phyloP scores from a whole-genome alignment of 1,140 invertebrate species.

The Cyphomyrmex costatus region DNA sequence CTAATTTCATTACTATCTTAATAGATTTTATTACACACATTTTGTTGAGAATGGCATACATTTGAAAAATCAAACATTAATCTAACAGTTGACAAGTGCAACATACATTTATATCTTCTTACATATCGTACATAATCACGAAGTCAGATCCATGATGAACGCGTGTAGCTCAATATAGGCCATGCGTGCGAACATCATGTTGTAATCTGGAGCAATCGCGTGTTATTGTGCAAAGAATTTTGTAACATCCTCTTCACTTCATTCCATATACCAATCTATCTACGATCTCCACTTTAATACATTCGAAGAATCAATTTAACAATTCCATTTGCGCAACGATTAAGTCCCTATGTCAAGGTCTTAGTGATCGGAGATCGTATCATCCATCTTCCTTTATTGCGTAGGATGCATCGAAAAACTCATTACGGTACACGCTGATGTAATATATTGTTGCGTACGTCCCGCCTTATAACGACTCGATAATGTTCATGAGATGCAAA shows the following conservation, averaged over 20 bases:
- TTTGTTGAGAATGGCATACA: background rate
- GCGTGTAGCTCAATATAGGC: background rate
- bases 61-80: background rate
- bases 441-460: slow-evolving; percentile 54
- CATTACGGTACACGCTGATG: slow-evolving; percentile 56
- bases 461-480: slow-evolving; percentile 57
- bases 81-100: background rate
- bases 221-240: slow-evolving; percentile 28
- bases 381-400: slow-evolving; percentile 66
- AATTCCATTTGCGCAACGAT: slow-evolving; percentile 60
- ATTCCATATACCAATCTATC: background rate
- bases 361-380: slow-evolving; percentile 33
- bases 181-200: slow-evolving; percentile 3
- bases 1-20: slow-evolving; percentile 3
- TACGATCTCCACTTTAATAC: slow-evolving; percentile 2
- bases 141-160: slow-evolving; percentile 17
- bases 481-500: slow-evolving; percentile 61
- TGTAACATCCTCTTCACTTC: slow-evolving; percentile 37
- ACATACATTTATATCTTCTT: background rate
- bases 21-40: background rate
- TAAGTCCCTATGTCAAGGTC: slow-evolving; percentile 57
- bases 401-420: slow-evolving; percentile 69
- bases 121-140: background rate
- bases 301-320: slow-evolving; percentile 53
- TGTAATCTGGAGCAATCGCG: slow-evolving; percentile 36